Percentiles rank a stretch among this genome's conserved stretches.
These are phyloP conservation scores for Leucania comma DNA, from an alignment of 2,888 invertebrate genomes.

Conservation along the genomic window DNA sequence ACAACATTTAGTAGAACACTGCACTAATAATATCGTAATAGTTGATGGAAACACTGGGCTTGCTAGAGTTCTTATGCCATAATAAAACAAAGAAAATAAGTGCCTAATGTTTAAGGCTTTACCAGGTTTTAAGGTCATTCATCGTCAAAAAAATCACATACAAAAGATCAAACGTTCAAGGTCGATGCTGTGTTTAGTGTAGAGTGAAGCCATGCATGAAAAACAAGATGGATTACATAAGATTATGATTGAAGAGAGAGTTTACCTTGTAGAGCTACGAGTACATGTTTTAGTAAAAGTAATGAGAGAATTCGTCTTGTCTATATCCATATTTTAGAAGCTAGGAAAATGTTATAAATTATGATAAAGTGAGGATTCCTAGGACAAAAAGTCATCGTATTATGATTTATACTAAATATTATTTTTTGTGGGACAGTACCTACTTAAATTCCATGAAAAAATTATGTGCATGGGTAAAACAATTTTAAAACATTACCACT, in stretches of 20 bases:
- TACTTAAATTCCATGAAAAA: too few species aligned
- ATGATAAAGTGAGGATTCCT: not conserved
- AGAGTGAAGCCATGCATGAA: not conserved
- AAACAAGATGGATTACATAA: slow-evolving; percentile 20
- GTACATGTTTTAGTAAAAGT: slow-evolving; percentile 20
- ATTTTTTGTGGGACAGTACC: too few species aligned
- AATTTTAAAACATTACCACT: too few species aligned
- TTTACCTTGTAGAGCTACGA: slow-evolving; percentile 3
- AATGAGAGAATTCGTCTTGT: slow-evolving; percentile 21
- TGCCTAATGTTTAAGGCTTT: too few species aligned
- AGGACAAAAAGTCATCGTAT: not conserved
- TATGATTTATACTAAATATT: not conserved
- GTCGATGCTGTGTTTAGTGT: slow-evolving; percentile 5
- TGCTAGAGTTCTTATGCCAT: too few species aligned
- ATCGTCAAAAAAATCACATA: not conserved
- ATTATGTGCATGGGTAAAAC: too few species aligned
- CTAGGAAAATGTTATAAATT: slow-evolving; percentile 6
- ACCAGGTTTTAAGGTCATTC: too few species aligned
- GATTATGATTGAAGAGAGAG: slow-evolving; percentile 29
- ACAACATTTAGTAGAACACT: too few species aligned
- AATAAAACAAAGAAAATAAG: too few species aligned
- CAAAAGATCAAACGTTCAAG: slow-evolving; percentile 6
- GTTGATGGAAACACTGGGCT: too few species aligned
- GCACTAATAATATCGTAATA: too few species aligned
- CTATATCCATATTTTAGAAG: slow-evolving; percentile 5